A percentile compares a stretch with the other conserved stretches of the same genome.
These are phyloP conservation scores for Eristalis intricaria DNA, from an alignment of 2,888 invertebrate genomes.

Conservation along the genomic window DNA sequence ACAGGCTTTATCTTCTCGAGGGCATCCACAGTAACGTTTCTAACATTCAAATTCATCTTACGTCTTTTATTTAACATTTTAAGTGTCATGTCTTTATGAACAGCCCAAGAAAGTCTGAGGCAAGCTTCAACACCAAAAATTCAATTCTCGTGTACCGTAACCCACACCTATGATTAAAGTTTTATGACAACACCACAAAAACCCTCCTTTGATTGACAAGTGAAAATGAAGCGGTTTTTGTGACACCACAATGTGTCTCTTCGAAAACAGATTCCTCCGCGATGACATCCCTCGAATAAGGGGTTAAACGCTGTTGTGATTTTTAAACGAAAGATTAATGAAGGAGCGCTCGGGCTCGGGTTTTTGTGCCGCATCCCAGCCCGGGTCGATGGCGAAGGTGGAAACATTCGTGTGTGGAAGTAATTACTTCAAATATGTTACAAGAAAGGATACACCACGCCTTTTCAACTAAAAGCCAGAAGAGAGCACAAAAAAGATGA, in stretches of 20 bases:
- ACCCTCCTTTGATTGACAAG: conserved; percentile 43
- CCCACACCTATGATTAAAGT: not conserved
- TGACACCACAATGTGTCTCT: conserved; percentile 48
- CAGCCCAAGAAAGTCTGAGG: too few species aligned
- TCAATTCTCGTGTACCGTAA: too few species aligned
- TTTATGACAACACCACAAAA: conserved; percentile 16
- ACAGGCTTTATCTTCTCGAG: too few species aligned
- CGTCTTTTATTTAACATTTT: too few species aligned
- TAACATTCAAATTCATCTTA: too few species aligned
- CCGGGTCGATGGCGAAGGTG: conserved; percentile 30
- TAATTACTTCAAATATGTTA: conserved; percentile 67
- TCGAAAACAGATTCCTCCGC: conserved; percentile 20
- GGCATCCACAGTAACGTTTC: too few species aligned
- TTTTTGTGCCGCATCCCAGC: not conserved
- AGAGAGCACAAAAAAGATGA: conserved; percentile 61
- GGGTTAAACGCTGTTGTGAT: conserved; percentile 47
- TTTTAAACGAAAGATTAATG: conserved; percentile 63
- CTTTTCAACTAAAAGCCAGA: conserved; percentile 42
- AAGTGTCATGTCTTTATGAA: too few species aligned
- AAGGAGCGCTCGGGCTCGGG: conserved; percentile 10
- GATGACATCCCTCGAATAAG: conserved; percentile 1
- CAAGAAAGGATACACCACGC: conserved; percentile 60
- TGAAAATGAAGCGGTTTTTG: conserved; percentile 49
- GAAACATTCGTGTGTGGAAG: conserved; percentile 59
- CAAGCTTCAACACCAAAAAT: too few species aligned